Base-by-base conservation (phyloP, 2,888 invertebrate species). In the Danaus chrysippus region DNA sequence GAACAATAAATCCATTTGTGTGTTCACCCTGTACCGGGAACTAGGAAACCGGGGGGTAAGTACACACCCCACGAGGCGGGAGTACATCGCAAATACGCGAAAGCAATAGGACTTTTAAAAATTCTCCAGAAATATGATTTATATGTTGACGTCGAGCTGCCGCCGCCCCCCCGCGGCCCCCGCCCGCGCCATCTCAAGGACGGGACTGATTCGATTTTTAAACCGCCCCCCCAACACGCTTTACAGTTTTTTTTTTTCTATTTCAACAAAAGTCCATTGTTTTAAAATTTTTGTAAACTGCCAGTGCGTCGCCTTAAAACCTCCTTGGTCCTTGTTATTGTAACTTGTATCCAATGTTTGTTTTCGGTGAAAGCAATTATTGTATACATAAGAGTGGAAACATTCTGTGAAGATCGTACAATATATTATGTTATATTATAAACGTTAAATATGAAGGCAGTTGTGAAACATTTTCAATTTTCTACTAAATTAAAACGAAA, bases 31-130 rank as follows among this genome's bases (percentile, higher is more conserved):
- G 80, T 88, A 80, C 59, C 68, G 64, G 83, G 87, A 90, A 90
- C 90, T 90, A 90, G 90, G 91, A 90, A 91, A 86, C 88, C 86
- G 84, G 90, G 89, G 90, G 80, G 90, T 88, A 90, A 90, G 90
- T 90, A 90, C 90, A 90, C 90, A 89, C 76, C 79, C 82, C 76
- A 74, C 74, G 68, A 68, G 67, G 69, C 86, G 88, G 90, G 89
- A 86, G 89, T 90, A 91, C 91, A 91, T 91, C 87, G 90, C 91
- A 91, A 91, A 91, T 91, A 91, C 91, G 90, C 91, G 91, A 91
- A 91, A 91, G 91, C 91, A 91, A 91, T 90, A 91, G 91, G 91
- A 91, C 90, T 91, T 91, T 91, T 91, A 91, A 91, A 91, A 91
- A 89, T 91, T 90, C 90, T 89, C 89, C 86, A 88, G 90, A 91